Evolutionary conservation across 2,113 vertebrate genomes (phyloP), one percentile per base, ranked within the genome.

Genomic region (Panthera uncia): DNA sequence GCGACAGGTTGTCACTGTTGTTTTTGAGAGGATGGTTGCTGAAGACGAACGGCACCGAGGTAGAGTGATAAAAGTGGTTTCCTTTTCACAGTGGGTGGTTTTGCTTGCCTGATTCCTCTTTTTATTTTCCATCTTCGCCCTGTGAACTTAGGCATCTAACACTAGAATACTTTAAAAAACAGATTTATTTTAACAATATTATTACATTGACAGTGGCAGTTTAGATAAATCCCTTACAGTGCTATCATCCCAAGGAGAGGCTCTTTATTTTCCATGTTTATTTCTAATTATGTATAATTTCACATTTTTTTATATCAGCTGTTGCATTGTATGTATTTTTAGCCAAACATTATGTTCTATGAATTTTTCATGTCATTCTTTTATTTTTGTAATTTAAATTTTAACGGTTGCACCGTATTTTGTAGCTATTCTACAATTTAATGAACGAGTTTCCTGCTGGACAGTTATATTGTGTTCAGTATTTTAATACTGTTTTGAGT

Each of bases 21-120:
- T 99, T 48, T 99, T 99, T 97, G 99, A 99, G 98, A 99, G 99
- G 98, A 99, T 99, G 99, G 99, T 99, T 95, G 99, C 99, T 10
- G 99, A 99, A 98, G 99, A 99, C n/a, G 99, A 99, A 95, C 98
- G 98, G 11, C 99, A 99, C 94, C 99, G 99, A 99, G 99, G 99
- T 99, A 84, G 94, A 98, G 89, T 84, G 33, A 25, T 74, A 74
- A 85, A 88, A n/a, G 10, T 25, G 19, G 14, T 65, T 86, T 97
- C 82, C 50, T 95, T 95, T 94, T 61, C 36, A 91, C 55, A 90
- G 19, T 87, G 16, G 16, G 78, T 98, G 15, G 50, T 45, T 91
- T 29, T 86, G 21, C 65, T 0, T 18, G 41, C 10, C 41, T 63
- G 33, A 63, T 90, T 93, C 68, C 23, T 33, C 38, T n/a, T 66